phyloP scores from a whole-genome alignment of 2,888 invertebrate species.

The Drosophila emarginata region DNA sequence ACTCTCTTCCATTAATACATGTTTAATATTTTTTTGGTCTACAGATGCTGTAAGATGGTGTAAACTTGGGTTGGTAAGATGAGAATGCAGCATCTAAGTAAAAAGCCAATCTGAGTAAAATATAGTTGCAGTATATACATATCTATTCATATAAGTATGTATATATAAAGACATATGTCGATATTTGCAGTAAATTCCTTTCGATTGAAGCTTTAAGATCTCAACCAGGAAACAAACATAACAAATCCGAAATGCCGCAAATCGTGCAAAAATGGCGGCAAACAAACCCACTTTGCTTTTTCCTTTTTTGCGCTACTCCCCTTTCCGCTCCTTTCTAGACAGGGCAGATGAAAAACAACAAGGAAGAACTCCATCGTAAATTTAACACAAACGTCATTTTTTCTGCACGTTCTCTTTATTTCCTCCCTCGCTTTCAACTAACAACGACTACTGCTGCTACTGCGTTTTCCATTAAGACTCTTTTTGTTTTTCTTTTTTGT shows the following conservation, averaged over 20 bases:
- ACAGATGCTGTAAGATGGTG: too few species aligned
- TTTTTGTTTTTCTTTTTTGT: constrained; percentile 42
- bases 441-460: constrained; percentile 40
- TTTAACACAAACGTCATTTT: constrained; percentile 62
- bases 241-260: constrained; percentile 48
- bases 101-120: too few species aligned
- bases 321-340: constrained; percentile 28
- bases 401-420: constrained; percentile 27
- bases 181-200: too few species aligned
- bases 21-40: too few species aligned
- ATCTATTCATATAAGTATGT: too few species aligned
- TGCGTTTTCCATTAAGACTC: constrained; percentile 36
- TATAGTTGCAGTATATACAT: too few species aligned
- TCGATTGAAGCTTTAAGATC: too few species aligned
- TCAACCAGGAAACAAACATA: constrained; percentile 16
- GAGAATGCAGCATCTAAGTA: too few species aligned
- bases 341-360: constrained; percentile 15
- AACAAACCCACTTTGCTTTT: constrained; percentile 34
- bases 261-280: constrained; percentile 75
- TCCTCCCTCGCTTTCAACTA: constrained; percentile 6
- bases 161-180: too few species aligned
- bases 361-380: constrained; percentile 33
- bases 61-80: too few species aligned
- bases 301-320: too few species aligned
- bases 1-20: not conserved